phyloP scores from a whole-genome alignment of 2,113 vertebrate genomes.

The Cepphus grylle region DNA sequence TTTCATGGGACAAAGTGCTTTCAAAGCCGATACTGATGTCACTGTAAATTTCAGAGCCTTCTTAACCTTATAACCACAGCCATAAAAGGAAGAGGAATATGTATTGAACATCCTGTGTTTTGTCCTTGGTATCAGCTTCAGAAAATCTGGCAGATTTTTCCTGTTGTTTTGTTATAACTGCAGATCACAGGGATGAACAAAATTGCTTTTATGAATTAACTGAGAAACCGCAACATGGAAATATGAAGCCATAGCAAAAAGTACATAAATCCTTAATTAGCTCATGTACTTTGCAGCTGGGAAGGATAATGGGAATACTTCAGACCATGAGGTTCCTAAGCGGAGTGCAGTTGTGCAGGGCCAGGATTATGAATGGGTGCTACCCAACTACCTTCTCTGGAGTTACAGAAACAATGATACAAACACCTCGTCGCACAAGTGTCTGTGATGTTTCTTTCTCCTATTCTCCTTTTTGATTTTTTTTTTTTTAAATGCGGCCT shows the following conservation, averaged over 20 bases:
- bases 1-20: neutral
- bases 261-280: neutral
- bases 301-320: neutral
- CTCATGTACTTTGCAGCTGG: neutral
- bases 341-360: neutral
- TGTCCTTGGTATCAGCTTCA: slow-evolving; percentile 76
- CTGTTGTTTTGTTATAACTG: slow-evolving; percentile 85
- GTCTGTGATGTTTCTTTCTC: neutral
- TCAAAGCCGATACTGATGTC: slow-evolving; percentile 22
- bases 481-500: neutral
- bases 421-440: accelerated
- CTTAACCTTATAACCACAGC: slow-evolving; percentile 35
- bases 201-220: slow-evolving; percentile 62
- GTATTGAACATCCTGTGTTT: slow-evolving; percentile 75
- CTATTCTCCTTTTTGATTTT: neutral
- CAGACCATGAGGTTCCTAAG: neutral
- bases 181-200: slow-evolving; percentile 52
- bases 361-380: accelerated
- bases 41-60: slow-evolving; percentile 54
- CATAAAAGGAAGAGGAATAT: slow-evolving; percentile 69
- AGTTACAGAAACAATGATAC: neutral
- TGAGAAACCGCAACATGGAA: slow-evolving; percentile 1
- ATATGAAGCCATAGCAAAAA: neutral
- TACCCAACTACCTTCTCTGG: neutral
- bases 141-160: slow-evolving; percentile 86